Conservation (phyloP, 2,113 vertebrate species). For the Chloropsis cyanopogon region DNA sequence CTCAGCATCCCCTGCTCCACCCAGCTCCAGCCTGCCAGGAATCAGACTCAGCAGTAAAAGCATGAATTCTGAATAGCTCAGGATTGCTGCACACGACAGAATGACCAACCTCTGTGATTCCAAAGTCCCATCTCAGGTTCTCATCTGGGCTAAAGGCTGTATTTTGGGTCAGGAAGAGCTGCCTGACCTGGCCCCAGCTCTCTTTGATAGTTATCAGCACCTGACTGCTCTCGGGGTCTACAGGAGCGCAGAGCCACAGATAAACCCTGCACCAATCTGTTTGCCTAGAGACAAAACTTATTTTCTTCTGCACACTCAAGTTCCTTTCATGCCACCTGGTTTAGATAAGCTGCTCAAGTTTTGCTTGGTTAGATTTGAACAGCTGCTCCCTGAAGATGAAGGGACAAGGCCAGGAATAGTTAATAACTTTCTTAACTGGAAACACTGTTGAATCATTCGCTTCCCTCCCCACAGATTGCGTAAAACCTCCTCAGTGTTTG, state of each 20-base stretch:
- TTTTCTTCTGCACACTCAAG: neutral
- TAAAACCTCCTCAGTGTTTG: neutral
- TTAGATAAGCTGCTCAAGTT: conserved; percentile 27
- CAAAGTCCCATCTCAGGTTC: neutral
- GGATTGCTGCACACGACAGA: neutral
- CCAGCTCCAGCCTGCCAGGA: neutral
- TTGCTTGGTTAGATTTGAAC: neutral
- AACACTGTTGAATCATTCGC: neutral
- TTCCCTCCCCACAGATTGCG: neutral
- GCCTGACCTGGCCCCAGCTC: neutral
- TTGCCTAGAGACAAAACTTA: conserved; percentile 9
- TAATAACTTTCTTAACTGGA: conserved; percentile 29
- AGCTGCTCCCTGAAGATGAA: conserved; percentile 33
- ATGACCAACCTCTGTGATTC: neutral
- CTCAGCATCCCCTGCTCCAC: neutral
- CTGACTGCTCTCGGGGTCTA: neutral
- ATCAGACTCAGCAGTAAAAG: neutral
- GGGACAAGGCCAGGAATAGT: conserved; percentile 15
- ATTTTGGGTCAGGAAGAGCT: neutral
- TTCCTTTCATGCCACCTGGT: conserved; percentile 32
- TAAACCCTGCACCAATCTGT: neutral
- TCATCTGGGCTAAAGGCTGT: neutral
- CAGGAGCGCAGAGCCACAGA: neutral
- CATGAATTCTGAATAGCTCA: neutral
- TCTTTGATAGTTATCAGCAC: neutral